These are phyloP conservation scores for Sinopyrophorus schimmeli DNA, from an alignment of 2,888 invertebrate genomes.

Conservation along the genomic window DNA sequence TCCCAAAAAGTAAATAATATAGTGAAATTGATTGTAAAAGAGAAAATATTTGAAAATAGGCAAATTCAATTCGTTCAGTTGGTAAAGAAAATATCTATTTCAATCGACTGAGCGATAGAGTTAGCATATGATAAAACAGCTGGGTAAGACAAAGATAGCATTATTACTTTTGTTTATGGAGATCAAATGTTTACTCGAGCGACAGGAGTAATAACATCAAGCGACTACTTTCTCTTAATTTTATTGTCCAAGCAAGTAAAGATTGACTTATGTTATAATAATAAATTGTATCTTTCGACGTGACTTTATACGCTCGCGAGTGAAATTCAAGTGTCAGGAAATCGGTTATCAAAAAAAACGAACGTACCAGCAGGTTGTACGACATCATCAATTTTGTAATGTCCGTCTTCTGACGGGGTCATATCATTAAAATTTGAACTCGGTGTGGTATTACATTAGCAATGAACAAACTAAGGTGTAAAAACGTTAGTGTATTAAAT, in stretches of 20 bases:
- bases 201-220: conserved; percentile 19
- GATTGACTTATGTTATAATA: conserved; percentile 21
- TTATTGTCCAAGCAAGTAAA: conserved; percentile 38
- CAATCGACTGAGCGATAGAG: conserved; percentile 18
- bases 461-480: conserved; percentile 16
- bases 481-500: conserved; percentile 25
- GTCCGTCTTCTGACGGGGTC: conserved; percentile 31
- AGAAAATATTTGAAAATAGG: too few relatives aligned
- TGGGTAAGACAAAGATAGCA: conserved; percentile 28
- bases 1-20: too few relatives aligned
- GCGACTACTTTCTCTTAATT: conserved; percentile 36
- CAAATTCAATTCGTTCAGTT: too few relatives aligned
- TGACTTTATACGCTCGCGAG: conserved; percentile 12
- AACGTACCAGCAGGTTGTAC: conserved; percentile 30
- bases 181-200: conserved; percentile 32
- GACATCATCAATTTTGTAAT: conserved; percentile 34
- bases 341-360: conserved; percentile 18
- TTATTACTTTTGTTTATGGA: conserved; percentile 32
- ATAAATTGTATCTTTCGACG: conserved; percentile 11
- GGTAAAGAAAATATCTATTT: too few relatives aligned
- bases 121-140: conserved; percentile 26
- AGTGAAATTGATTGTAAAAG: too few relatives aligned
- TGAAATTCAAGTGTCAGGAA: conserved; percentile 26
- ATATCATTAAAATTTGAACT: conserved; percentile 24
- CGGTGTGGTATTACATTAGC: conserved; percentile 14